phyloP scores from a whole-genome alignment of 1,140 invertebrate species.

The Anastrepha ludens region DNA sequence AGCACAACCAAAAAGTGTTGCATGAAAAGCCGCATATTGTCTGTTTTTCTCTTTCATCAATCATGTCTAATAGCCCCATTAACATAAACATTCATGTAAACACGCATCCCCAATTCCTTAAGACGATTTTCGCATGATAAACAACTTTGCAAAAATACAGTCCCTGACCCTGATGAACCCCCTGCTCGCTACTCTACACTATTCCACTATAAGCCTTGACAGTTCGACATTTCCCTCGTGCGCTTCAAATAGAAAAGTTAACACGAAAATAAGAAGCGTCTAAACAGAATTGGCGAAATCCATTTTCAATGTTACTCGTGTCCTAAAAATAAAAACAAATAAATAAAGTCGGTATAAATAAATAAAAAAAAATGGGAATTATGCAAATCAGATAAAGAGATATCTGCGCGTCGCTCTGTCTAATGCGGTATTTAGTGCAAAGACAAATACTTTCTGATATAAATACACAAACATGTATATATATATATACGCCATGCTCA shows the following conservation, averaged over 20 bases:
- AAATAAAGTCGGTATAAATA: neutral
- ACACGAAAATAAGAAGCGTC: neutral
- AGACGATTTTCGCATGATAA: neutral
- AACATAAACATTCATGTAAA: too few species aligned
- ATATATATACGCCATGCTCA: too few species aligned
- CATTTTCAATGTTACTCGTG: neutral
- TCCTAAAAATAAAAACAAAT: neutral
- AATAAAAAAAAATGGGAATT: neutral
- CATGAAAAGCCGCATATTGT: too few species aligned
- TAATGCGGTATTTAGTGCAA: neutral
- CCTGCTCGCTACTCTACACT: neutral
- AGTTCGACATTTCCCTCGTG: conserved; percentile 9
- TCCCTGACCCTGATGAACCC: neutral
- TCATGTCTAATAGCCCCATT: too few species aligned
- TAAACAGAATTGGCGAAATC: neutral
- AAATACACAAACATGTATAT: too few species aligned
- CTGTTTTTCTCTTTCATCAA: too few species aligned
- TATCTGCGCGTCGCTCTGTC: neutral
- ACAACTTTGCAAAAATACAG: conserved; percentile 20
- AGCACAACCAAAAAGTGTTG: too few species aligned
- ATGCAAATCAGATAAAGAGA: neutral
- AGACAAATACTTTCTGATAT: too few species aligned
- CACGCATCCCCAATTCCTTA: too few species aligned
- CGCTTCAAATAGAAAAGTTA: neutral
- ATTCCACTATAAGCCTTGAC: neutral